phyloP scores from a whole-genome alignment of 2,888 invertebrate genomes.

The Homarus gammarus region DNA sequence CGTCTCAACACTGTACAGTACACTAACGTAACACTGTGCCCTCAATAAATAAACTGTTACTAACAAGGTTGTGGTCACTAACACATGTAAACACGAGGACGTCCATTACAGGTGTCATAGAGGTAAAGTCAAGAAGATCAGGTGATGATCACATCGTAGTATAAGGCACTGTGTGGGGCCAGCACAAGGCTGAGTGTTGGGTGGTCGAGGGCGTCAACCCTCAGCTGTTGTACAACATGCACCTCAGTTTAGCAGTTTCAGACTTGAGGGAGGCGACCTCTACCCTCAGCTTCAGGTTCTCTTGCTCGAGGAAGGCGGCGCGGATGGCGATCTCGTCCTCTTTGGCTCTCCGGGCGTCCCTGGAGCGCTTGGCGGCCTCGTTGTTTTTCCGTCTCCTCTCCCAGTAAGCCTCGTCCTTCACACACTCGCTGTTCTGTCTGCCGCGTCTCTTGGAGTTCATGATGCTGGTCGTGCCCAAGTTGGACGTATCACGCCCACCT shows the following conservation, averaged over 20 bases:
- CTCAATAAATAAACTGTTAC: no score
- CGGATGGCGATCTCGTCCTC: slow-evolving; percentile 95
- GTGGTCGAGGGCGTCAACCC: background rate
- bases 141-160: no score
- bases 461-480: background rate
- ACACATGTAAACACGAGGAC: no score
- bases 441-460: slow-evolving; percentile 1
- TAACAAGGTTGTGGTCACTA: no score
- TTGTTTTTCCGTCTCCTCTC: slow-evolving; percentile 94
- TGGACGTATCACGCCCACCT: background rate
- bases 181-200: background rate
- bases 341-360: slow-evolving; percentile 92
- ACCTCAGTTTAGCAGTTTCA: slow-evolving; percentile 80
- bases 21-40: no score
- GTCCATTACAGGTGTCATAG: no score
- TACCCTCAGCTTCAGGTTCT: slow-evolving; percentile 88
- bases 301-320: slow-evolving; percentile 91
- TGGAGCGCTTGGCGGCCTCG: slow-evolving; percentile 94
- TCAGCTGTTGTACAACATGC: slow-evolving; percentile 61
- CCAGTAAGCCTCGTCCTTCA: slow-evolving; percentile 90
- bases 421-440: slow-evolving; percentile 40
- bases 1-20: no score
- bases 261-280: slow-evolving; percentile 85
- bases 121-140: no score
- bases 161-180: background rate